Base-by-base conservation (phyloP, 2,113 vertebrate genomes). In the Cebidichthys violaceus region DNA sequence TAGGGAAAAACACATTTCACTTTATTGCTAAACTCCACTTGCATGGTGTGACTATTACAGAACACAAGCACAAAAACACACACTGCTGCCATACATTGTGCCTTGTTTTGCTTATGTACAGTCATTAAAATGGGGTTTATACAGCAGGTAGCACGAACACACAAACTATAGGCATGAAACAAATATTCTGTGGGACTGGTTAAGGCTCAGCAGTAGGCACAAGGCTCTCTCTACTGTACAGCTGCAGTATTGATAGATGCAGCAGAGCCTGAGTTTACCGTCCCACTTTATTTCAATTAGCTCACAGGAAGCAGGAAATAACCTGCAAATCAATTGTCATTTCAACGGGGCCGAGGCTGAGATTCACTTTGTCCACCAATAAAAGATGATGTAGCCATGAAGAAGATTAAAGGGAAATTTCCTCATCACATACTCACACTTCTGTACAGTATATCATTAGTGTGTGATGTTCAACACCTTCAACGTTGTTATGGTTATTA, bases 241-340 rank as follows among this genome's bases (percentile, higher is more conserved):
- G 60, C 79, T 78, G 85, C 84, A 86, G 83, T 93, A 93, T 92
- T 93, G 93, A 93, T 91, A 92, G 90, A 93, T 86, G 89, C 89
- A 84, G 90, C 87, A 78, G 86, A 78, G 75, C 81, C 86, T 3
- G 62, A 76, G 89, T 88, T 89, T 50, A 84, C 86, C 78, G 3
- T 89, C 84, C 90, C 90, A 94, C 92, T 94, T 94, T 91, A 93
- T 94, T 94, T 93, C 92, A 94, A 93, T 94, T 94, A 92, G 92
- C 88, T 90, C 92, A 88, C 79, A 93, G 93, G 92, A 93, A 94
- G 90, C 88, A 93, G 92, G 92, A 93, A 93, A 94, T 93, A 93
- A 94, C 91, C 92, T 90, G 89, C 89, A 89, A 92, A 94, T 94
- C 93, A 91, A 94, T 94, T 93, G 89, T 92, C 90, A 92, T 91